Evolutionary conservation across 2,113 vertebrate genomes (phyloP), one percentile per base, ranked within the genome.

Genomic region (Podarcis raffonei): DNA sequence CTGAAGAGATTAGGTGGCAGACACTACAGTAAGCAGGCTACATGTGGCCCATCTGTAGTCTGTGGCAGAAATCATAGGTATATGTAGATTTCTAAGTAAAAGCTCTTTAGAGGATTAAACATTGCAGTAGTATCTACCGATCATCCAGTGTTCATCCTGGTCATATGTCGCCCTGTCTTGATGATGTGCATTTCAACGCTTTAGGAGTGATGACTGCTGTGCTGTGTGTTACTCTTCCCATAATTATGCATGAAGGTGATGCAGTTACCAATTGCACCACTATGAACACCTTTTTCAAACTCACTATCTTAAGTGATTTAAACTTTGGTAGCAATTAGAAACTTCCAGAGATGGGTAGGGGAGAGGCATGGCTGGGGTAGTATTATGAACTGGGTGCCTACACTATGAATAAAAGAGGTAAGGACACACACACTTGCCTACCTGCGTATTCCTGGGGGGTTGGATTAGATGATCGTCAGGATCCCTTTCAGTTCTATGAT

Each of bases 341-440:
- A 16, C 15, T 92, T 48, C 32, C 81, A 35, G 83, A 93, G 85
- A 53, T 62, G 59, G 59, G 59, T 18, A 20, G 59, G 59, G 59
- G 59, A 20, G 59, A 62, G 59, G 18, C 59, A 62, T 62, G 59
- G 13, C 59, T 62, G 13, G 59, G 15, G 18, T 62, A 62, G 1
- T 62, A 62, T 62, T 62, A 62, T 62, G 59, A 62, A 62, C 15
- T 62, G 59, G 59, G 59, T 62, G 16, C 18, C 59, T 20, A 20
- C 13, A 62, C 59, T 62, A 18, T 18, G 59, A 62, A 62, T 62
- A 62, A 62, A 53, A 62, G 59, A 62, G 13, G 59, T 20, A 62
- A 62, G 4, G 18, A 20, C 59, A 62, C 59, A 62, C 18, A 62
- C 59, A 53, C 48, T 12, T 53, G 48, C 11, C 48, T 11, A 53